Base-by-base conservation (phyloP, 2,113 vertebrate genomes). In the Hippocampus abdominalis region DNA sequence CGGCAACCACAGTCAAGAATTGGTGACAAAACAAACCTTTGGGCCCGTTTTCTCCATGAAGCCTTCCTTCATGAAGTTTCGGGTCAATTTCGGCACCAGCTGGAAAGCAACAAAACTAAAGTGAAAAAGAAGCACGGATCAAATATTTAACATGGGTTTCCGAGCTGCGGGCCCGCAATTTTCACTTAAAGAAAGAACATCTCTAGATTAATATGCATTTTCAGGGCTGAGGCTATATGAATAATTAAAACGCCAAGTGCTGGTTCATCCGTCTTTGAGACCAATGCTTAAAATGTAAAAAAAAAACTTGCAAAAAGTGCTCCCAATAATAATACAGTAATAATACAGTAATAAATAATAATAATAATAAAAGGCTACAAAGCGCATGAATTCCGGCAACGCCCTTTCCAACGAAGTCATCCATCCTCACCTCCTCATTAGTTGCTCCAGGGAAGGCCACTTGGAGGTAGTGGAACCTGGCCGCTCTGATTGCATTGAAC, bases 401-500 rank as follows among this genome's bases (percentile, higher is more conserved):
- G 4, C 32, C 32, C 1, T 36, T 6, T 36, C 1, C 21, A 9
- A 10, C 23, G 21, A n/a, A 59, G 42, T 46, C n/a, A 10, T 27
- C 42, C 3, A n/a, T n/a, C 46, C 94, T 94, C 84, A 98, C 96
- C 49, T 98, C 96, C 1, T 85, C 73, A 0, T 96, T 91, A 0
- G 93, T 93, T 46, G 96, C 96, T 75, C 95, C 95, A 0, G 97
- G 97, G 86, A 95, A 99, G 0, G 97, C 97, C 88, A 99, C 96
- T 87, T 98, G 94, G 66, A 97, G 89, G 89, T 98, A 98, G 86
- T 99, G 95, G 79, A 99, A 98, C 23, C 96, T 94, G 0, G 96
- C 96, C 0, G 96, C 97, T 8, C 97, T 91, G 73, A 99, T 96
- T 0, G 96, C 94, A 0, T 98, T 99, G 91, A 97, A 98, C 97